A percentile compares a stretch with the other conserved stretches of the same genome.
phyloP scores from a whole-genome alignment of 2,888 invertebrate genomes.

The Eupithecia inturbata region DNA sequence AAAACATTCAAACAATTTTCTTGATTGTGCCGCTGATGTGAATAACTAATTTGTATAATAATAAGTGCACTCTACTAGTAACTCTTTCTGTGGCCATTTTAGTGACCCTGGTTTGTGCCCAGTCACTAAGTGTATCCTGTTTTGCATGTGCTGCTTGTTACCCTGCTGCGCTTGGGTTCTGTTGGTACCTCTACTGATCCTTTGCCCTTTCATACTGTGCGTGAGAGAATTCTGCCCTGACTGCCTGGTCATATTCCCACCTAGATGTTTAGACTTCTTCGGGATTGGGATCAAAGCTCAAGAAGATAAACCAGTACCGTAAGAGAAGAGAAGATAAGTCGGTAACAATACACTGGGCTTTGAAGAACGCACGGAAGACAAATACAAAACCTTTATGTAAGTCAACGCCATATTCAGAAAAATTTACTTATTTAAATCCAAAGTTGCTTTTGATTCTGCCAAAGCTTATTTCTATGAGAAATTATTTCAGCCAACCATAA shows the following conservation, averaged over 20 bases:
- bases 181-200: neutral
- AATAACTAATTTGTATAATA: neutral
- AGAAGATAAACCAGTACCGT: neutral
- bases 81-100: neutral
- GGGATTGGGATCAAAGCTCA: neutral
- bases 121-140: neutral
- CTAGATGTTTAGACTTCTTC: conserved; percentile 8
- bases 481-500: conserved; percentile 6
- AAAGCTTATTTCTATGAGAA: neutral
- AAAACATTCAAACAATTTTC: neutral
- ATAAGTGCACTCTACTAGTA: neutral
- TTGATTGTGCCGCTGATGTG: neutral
- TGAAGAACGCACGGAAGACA: neutral
- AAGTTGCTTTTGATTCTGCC: neutral
- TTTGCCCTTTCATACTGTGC: neutral
- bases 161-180: conserved; percentile 7
- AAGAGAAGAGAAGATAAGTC: neutral
- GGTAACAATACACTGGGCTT: neutral
- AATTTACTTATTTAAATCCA: neutral
- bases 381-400: too few relatives aligned
- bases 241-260: neutral
- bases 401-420: neutral
- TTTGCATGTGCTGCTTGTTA: conserved; percentile 8
- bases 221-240: conserved; percentile 1
- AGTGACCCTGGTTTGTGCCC: neutral